Evolutionary conservation across 1,140 invertebrate species (phyloP), one percentile per base, ranked within the genome.

Genomic region (Bombus superbus): DNA sequence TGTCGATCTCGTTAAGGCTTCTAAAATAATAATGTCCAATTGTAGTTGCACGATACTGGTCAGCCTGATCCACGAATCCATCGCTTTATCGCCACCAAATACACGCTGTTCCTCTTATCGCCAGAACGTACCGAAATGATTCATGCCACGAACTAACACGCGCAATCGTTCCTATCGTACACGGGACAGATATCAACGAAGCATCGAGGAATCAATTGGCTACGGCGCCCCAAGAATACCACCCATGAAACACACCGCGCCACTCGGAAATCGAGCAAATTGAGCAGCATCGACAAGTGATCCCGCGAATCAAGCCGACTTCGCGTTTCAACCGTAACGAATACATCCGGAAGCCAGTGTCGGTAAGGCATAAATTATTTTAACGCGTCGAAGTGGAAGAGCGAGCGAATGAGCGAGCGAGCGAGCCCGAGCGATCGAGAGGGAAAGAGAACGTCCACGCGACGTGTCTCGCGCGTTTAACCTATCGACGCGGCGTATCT

Each of bases 401-500:
- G 59, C 42, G 80, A 76, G 38, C 22, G 84, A 35, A 66, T n/a
- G n/a, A n/a, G n/a, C 89, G 86, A 35, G 9, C 66, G 18, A 22
- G 64, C 18, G 64, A 68, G 32, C 15, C 15, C 13, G 64, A 68
- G 32, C 2, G 35, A 38, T 9, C 18, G 66, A 72, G 80, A 75
- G 82, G 79, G 85, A 83, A 81, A 77, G 35, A 77, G 85, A 81
- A 8, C 6, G 53, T 79, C 66, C 47, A 79, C 68, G 76, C 83
- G 83, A 64, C 77, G 57, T 62, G 77, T 83, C 77, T 85, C 76
- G 83, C 83, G 76, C 83, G 83, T 80, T 85, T 80, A 85, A 85
- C 83, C 83, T 85, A 85, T 85, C 83, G 77, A 80, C 83, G 77
- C 83, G 40, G 68, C 77, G 83, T 80, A 85, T 80, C 83, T 85